Percentiles rank a stretch among this genome's conserved stretches.
phyloP scores from a whole-genome alignment of 2,113 vertebrate genomes.

The Barnardius zonarius region DNA sequence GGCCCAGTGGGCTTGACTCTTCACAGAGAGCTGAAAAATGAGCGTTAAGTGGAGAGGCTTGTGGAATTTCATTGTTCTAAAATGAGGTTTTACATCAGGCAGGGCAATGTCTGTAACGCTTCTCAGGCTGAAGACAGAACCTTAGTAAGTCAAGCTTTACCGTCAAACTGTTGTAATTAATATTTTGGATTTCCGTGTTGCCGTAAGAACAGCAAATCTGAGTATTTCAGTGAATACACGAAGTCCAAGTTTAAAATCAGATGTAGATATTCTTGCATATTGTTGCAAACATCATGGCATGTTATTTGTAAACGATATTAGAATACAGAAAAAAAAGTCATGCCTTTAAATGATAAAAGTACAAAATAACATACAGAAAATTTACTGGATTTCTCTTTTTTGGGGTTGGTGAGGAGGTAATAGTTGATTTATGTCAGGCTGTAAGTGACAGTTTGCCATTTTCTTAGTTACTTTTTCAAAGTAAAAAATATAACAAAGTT shows the following conservation, averaged over 20 bases:
- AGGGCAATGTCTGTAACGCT: not conserved
- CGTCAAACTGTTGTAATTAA: not conserved
- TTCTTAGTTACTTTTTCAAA: not conserved
- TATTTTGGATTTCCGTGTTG: not conserved
- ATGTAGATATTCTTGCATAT: not conserved
- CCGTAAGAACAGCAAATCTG: not conserved
- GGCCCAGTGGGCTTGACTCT: not conserved
- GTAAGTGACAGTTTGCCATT: not conserved
- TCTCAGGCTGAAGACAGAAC: not conserved
- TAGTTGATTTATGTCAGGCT: not conserved
- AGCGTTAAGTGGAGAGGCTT: not conserved
- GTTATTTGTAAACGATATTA: not conserved
- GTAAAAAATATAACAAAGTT: not conserved
- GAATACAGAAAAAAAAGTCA: not conserved
- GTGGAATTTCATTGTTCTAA: not conserved
- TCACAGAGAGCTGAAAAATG: not conserved
- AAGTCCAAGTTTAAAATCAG: not conserved
- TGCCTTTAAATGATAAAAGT: not conserved
- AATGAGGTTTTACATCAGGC: not conserved
- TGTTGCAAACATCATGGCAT: not conserved
- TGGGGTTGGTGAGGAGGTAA: not conserved
- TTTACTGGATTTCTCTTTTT: not conserved
- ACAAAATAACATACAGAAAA: not conserved
- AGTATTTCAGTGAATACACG: not conserved
- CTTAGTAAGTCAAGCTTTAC: not conserved